phyloP scores from a whole-genome alignment of 2,888 invertebrate species.

The Cryptocephalus primarius region DNA sequence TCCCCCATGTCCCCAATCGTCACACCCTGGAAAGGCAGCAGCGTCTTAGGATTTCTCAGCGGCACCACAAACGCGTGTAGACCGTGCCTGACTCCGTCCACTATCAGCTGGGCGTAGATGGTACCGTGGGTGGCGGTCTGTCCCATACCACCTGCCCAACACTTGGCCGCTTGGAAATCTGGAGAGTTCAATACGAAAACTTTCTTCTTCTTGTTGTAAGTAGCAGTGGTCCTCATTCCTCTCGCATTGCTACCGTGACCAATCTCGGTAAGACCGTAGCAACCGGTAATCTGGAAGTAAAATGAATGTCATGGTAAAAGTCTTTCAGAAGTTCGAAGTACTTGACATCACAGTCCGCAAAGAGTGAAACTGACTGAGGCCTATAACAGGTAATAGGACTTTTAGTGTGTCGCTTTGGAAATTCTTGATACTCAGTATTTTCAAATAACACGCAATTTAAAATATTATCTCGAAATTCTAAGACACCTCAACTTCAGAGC shows the following conservation, averaged over 20 bases:
- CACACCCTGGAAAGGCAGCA: slow-evolving; percentile 65
- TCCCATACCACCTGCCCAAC: slow-evolving; percentile 77
- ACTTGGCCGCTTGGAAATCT: slow-evolving; percentile 66
- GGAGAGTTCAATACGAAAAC: slow-evolving; percentile 66
- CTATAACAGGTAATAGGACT: too few relatives aligned
- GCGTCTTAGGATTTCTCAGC: slow-evolving; percentile 62
- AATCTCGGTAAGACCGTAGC: slow-evolving; percentile 82
- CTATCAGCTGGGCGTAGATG: slow-evolving; percentile 77
- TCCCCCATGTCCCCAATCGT: slow-evolving; percentile 87
- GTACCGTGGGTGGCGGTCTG: slow-evolving; percentile 78
- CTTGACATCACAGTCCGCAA: too few relatives aligned
- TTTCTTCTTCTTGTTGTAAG: slow-evolving; percentile 59
- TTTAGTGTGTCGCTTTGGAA: too few relatives aligned
- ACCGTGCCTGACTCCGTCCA: slow-evolving; percentile 70
- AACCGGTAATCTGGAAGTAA: slow-evolving; percentile 45
- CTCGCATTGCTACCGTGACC: slow-evolving; percentile 86
- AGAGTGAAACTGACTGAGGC: too few relatives aligned
- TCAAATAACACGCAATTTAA: too few relatives aligned
- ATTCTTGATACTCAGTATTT: too few relatives aligned
- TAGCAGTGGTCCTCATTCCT: slow-evolving; percentile 77
- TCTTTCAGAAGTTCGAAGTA: too few relatives aligned
- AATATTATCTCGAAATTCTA: too few relatives aligned
- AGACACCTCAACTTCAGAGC: too few relatives aligned
- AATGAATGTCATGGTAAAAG: too few relatives aligned
- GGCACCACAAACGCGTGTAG: slow-evolving; percentile 82